A percentile compares a stretch with the other conserved stretches of the same genome.
phyloP scores from a whole-genome alignment of 1,140 invertebrate genomes.

The Thaumatotibia leucotreta region DNA sequence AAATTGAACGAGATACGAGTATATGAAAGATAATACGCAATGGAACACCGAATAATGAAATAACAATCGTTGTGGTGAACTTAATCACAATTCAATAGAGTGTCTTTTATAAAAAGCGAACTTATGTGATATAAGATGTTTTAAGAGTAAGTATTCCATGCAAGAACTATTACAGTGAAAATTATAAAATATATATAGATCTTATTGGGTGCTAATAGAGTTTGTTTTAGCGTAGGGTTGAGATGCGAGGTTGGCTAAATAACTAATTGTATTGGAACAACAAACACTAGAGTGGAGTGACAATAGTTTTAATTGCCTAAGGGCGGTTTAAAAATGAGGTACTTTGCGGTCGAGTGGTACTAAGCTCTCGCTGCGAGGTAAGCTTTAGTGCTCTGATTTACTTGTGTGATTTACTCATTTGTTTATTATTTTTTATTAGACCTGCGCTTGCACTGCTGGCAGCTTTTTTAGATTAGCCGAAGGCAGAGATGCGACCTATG shows the following conservation, averaged over 20 bases:
- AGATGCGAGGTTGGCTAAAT: neutral
- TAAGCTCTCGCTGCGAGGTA: neutral
- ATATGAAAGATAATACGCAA: neutral
- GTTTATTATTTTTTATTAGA: neutral
- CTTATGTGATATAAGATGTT: neutral
- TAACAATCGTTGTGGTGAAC: neutral
- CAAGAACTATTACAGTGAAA: neutral
- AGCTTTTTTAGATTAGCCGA: no score
- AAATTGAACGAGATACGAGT: neutral
- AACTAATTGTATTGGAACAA: neutral
- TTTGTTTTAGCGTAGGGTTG: neutral
- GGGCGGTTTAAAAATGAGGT: neutral
- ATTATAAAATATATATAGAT: neutral
- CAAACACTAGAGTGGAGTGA: neutral
- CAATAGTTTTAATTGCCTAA: neutral
- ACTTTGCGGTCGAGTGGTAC: neutral
- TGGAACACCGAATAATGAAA: neutral
- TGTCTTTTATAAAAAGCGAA: neutral
- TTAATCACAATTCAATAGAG: neutral
- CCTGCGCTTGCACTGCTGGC: no score
- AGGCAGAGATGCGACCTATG: no score
- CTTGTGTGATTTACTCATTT: neutral
- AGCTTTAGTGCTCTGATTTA: neutral
- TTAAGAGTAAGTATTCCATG: neutral
- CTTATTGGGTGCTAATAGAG: neutral